Evolutionary conservation across 2,888 invertebrate genomes (phyloP), one percentile per base, ranked within the genome.

Genomic region (Diploptera punctata): DNA sequence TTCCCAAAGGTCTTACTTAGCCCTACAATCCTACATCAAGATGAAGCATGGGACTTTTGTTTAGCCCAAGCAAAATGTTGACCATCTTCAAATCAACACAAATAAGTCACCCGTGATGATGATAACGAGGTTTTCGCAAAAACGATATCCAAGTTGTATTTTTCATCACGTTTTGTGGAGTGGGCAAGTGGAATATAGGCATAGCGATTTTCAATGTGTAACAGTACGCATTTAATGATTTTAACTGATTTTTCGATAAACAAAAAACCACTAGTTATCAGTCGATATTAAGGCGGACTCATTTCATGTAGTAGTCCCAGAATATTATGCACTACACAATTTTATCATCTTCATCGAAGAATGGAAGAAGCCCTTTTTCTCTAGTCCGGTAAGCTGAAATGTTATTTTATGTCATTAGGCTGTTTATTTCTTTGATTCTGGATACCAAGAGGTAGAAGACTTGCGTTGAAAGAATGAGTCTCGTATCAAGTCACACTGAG

Each of bases 31-130:
- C 77, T 78, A 78, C 24, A 76, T 29, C 71, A 77, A 78, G n/a
- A 78, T 71, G 67, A 77, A 78, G 68, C 76, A 77, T n/a, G 76
- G 73, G 70, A 72, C 76, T 71, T 78, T 79, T 18, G 77, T 79
- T 67, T 75, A 77, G n/a, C n/a, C 77, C 77, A 16, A 78, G 71
- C 21, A 78, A 62, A 44, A 78, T 70, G 26, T 67, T 52, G 5
- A 54, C 33, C 13, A 54, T 38, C 33, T 73, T 76, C 18, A 76
- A 69, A 71, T 76, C 76, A 18, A 74, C 75, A 72, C 76, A 76
- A 33, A 77, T 68, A 57, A n/a, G n/a, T n/a, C n/a, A n/a, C n/a
- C n/a, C n/a, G n/a, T n/a, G n/a, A n/a, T n/a, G n/a, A n/a, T n/a
- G n/a, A 70, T 49, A 62, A 54, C 67, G 7, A 31, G 33, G n/a